Evolutionary conservation across 2,113 vertebrate species (phyloP), one percentile per base, ranked within the genome.

Genomic region (Dascyllus trimaculatus): DNA sequence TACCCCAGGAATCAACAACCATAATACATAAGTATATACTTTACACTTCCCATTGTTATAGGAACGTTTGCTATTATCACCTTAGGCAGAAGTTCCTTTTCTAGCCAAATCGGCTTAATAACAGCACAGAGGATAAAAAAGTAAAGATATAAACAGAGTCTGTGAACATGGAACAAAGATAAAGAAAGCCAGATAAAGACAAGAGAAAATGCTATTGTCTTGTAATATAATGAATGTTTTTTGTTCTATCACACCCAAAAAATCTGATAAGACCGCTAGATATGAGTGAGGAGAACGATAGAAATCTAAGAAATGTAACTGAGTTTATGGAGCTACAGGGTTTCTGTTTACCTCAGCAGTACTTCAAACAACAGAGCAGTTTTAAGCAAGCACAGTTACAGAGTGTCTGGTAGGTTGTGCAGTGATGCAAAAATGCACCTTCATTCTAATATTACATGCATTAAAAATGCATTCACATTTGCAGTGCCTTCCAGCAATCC

Each of bases 181-280:
- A 26, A 22, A 19, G 25, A 35, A 66, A 66, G 54, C 11, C 22
- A 71, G 71, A 85, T 73, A 82, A 64, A 71, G 71, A 85, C 70
- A 80, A 64, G 21, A 69, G 54, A 79, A 56, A 75, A 29, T 58
- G 59, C 38, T 14, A 48, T 49, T 78, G 78, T 68, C 40, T 35
- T 69, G 43, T 48, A 82, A 68, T 59, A 82, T 75, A 82, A 89
- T 81, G 62, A 77, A 72, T 64, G 77, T 71, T 75, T 81, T 71
- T 60, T 40, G 2, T 43, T 43, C 1, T 75, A 86, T 90, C 70
- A 62, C 19, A 46, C 45, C 32, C 60, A 67, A 69, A 59, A 35
- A 61, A 68, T 82, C 80, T 45, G 75, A 91, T 88, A 58, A 79
- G 51, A 81, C 5, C n/a, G 45, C 11, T 5, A 67, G 62, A 83